These are phyloP conservation scores for Parnassius orleans DNA, from an alignment of 2,888 invertebrate species.

Conservation along the genomic window DNA sequence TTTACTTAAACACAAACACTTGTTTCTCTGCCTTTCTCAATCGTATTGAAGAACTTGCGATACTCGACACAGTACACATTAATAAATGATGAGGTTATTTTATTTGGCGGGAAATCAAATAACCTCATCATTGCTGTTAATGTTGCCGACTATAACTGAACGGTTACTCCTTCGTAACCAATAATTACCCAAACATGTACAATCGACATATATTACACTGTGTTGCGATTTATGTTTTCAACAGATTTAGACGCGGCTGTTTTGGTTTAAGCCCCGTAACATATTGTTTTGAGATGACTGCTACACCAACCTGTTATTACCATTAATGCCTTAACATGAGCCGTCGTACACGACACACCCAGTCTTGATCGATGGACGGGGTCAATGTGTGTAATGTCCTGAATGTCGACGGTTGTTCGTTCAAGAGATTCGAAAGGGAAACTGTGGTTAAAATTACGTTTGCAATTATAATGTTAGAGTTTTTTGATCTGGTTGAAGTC, in stretches of 20 bases:
- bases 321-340: constrained; percentile 46
- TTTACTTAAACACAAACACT: too few species aligned
- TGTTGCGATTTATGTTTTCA: constrained; percentile 3
- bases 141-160: too few species aligned
- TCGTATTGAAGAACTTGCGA: too few species aligned
- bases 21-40: too few species aligned
- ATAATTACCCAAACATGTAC: constrained; percentile 2
- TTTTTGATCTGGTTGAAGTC: background rate
- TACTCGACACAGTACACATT: too few species aligned
- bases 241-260: constrained; percentile 8
- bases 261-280: background rate
- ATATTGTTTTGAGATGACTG: constrained; percentile 48
- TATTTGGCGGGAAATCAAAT: too few species aligned
- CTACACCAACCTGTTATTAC: constrained; percentile 50
- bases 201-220: background rate
- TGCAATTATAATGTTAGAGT: constrained; percentile 1
- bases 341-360: constrained; percentile 46
- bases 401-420: constrained; percentile 30
- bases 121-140: too few species aligned
- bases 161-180: background rate
- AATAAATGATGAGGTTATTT: too few species aligned
- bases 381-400: constrained; percentile 38
- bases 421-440: constrained; percentile 25
- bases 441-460: constrained; percentile 21
- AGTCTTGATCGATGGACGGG: constrained; percentile 49